phyloP scores from a whole-genome alignment of 2,888 invertebrate species.

The Diaprepes abbreviatus region DNA sequence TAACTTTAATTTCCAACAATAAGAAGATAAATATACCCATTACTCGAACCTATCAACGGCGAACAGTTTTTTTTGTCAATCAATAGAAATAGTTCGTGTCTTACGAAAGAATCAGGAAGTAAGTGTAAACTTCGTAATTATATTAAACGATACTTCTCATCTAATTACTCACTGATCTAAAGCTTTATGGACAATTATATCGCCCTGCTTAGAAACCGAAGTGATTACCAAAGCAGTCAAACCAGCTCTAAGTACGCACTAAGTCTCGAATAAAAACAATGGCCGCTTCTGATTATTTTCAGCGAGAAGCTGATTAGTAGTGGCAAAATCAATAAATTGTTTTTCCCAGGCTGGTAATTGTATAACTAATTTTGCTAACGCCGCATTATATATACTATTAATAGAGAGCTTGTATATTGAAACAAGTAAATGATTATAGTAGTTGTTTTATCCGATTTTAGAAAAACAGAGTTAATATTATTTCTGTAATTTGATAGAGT shows the following conservation, averaged over 20 bases:
- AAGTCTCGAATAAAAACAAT: conserved; percentile 40
- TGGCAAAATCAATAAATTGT: conserved; percentile 55
- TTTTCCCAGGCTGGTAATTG: conserved; percentile 56
- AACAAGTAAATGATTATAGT: neutral
- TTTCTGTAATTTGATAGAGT: too few relatives aligned
- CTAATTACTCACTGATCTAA: conserved; percentile 41
- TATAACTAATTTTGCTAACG: conserved; percentile 54
- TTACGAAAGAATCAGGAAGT: conserved; percentile 38
- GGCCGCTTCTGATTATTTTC: conserved; percentile 40
- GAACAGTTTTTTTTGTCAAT: conserved; percentile 17
- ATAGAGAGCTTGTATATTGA: neutral
- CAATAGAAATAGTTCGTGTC: conserved; percentile 28
- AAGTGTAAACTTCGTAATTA: conserved; percentile 40
- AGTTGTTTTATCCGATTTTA: too few relatives aligned
- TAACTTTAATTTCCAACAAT: neutral
- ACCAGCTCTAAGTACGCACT: conserved; percentile 37
- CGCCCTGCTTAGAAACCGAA: conserved; percentile 39
- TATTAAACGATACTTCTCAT: conserved; percentile 40
- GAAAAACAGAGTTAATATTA: too few relatives aligned
- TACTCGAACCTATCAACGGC: neutral
- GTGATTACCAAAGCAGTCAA: conserved; percentile 45
- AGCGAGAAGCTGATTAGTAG: conserved; percentile 50
- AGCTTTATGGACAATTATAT: conserved; percentile 45
- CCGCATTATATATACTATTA: conserved; percentile 6
- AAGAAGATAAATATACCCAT: conserved; percentile 11